Evolutionary conservation across 2,888 invertebrate species (phyloP).

Genomic region (Piscicola geometra): DNA sequence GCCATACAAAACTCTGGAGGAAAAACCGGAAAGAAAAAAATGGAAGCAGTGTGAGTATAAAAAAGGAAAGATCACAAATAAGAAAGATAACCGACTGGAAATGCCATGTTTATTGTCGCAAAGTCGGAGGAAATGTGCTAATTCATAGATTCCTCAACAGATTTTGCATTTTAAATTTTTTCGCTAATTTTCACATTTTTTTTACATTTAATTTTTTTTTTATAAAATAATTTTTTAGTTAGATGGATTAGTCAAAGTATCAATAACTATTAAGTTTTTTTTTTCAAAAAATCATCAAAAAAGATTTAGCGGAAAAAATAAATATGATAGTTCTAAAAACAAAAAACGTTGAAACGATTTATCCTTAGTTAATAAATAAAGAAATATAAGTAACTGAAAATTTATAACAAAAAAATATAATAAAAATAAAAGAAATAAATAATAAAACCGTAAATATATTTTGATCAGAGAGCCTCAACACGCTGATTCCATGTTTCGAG

Average conservation of each 20-base stretch:
- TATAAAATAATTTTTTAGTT: neutral
- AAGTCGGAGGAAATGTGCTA: neutral
- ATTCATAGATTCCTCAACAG: constrained; percentile 3
- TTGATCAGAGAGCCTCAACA: too few species aligned
- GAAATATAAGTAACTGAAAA: too few species aligned
- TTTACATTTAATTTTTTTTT: neutral
- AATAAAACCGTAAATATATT: too few species aligned
- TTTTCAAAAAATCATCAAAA: neutral
- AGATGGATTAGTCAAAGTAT: neutral
- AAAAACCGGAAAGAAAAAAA: neutral
- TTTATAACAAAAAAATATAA: too few species aligned
- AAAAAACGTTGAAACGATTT: too few species aligned
- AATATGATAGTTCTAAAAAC: too few species aligned
- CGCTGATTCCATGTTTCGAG: too few species aligned
- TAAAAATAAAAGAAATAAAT: too few species aligned
- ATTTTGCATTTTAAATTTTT: neutral
- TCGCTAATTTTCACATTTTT: neutral
- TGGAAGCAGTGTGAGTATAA: neutral
- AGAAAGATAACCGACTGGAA: neutral
- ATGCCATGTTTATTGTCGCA: neutral
- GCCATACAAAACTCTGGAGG: constrained; percentile 3
- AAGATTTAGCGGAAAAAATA: neutral
- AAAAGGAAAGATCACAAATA: neutral
- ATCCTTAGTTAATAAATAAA: too few species aligned
- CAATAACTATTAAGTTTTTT: too few species aligned